These are phyloP conservation scores for Sebastes glaucus DNA, from an alignment of 2,797 vertebrate species.

Conservation along the genomic window DNA sequence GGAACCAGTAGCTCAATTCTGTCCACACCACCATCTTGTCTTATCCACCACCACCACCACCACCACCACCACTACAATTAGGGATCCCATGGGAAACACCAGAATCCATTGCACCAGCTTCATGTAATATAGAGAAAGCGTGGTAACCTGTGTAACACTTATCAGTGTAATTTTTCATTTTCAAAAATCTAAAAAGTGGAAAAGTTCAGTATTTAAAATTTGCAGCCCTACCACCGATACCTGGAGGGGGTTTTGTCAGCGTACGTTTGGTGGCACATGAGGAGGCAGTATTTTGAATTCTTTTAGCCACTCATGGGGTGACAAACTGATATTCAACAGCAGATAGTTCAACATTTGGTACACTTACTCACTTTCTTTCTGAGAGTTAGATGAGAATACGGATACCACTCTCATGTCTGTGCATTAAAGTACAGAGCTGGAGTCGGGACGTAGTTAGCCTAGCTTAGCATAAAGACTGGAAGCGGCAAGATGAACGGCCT, in stretches of 20 bases:
- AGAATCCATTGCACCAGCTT: slow-evolving; percentile 46
- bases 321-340: neutral
- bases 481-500: neutral
- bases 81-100: slow-evolving; percentile 56
- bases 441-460: neutral
- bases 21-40: slow-evolving; percentile 9
- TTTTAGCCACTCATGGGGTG: too few relatives aligned
- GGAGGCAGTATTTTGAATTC: neutral
- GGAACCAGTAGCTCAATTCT: slow-evolving; percentile 15
- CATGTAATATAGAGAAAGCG: slow-evolving; percentile 27
- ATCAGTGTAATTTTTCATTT: slow-evolving; percentile 40
- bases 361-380: neutral
- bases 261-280: neutral
- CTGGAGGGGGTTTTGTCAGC: neutral
- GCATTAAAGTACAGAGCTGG: neutral
- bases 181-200: neutral
- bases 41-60: slow-evolving; percentile 21
- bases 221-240: neutral
- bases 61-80: slow-evolving; percentile 15
- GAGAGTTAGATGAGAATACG: neutral
- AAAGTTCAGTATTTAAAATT: neutral
- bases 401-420: neutral
- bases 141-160: slow-evolving; percentile 47
- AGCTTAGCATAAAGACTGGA: neutral
- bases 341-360: neutral